Evolutionary conservation across 1,140 invertebrate species (phyloP), one percentile per base, ranked within the genome.

Genomic region (Pachypsylla venusta): DNA sequence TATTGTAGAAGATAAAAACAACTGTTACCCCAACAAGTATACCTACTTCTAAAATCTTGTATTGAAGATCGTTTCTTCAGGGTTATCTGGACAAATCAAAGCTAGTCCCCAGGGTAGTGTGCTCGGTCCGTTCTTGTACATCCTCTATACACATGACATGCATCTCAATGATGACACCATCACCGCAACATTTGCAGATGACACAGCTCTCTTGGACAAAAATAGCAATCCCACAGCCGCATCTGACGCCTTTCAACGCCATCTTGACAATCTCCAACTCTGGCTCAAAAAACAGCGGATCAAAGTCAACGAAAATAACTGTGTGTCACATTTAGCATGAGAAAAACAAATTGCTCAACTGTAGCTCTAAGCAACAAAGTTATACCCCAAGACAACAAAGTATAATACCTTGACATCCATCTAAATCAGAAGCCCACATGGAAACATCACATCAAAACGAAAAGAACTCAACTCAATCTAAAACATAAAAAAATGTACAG

Each of bases 101-200:
- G n/a, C n/a, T n/a, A n/a, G n/a, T 1, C 70, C 70, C 0, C 66
- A 70, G 61, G 67, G 70, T 13, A 67, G 65, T 48, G 64, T 66
- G 19, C 53, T 68, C 1, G 67, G 62, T 1, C 67, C 69, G 0
- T 25, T 61, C 1, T 61, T 69, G 7, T 70, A 70, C 60, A 57
- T 63, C 2, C 2, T 67, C 1, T 71, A 62, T 60, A 68, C 67
- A 1, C 57, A 62, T 13, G 68, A 72, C 58, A 62, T 71, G 26
- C 69, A 67, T 12, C 58, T 53, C 13, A 25, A 56, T 1, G 30
- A 57, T 28, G 62, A 63, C 25, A 63, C 58, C 7, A 61, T 60
- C 25, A 63, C 60, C n/a, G 64, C 64, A 20, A 67, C 66, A n/a
- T 69, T 65, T 64, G 64, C 67, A 16, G 65, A 70, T 54, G 66